Evolutionary conservation across 2,113 vertebrate species (phyloP).

Genomic region (Syrmaticus mikado): DNA sequence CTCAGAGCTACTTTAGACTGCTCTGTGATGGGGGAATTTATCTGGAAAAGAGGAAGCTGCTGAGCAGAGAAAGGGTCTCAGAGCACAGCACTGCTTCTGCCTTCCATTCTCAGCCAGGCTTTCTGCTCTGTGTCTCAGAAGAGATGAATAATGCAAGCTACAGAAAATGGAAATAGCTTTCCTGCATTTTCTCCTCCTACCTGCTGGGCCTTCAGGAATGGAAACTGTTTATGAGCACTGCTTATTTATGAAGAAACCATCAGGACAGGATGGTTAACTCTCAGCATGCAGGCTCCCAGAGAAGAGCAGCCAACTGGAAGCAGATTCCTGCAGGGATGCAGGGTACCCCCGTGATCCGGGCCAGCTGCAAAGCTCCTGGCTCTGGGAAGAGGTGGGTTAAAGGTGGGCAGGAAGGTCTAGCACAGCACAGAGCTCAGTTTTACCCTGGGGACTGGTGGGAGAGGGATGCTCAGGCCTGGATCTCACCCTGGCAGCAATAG

Average conservation of each 20-base stretch:
- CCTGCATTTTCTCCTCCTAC: neutral
- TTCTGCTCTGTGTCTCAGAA: neutral
- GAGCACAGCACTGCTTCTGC: neutral
- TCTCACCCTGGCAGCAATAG: neutral
- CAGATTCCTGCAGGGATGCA: neutral
- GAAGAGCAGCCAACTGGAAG: neutral
- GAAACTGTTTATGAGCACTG: neutral
- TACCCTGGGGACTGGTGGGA: accelerated
- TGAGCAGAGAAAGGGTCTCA: accelerated
- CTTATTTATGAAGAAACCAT: slow-evolving; percentile 9
- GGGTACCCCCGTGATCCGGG: neutral
- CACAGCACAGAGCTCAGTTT: neutral
- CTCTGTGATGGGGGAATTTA: neutral
- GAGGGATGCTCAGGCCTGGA: neutral
- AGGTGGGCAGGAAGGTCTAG: neutral
- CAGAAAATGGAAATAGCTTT: neutral
- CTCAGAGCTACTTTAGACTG: neutral
- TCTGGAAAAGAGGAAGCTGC: neutral
- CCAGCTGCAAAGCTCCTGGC: accelerated
- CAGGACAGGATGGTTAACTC: neutral
- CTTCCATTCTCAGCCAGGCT: neutral
- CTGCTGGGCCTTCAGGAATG: neutral
- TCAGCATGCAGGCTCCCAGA: neutral
- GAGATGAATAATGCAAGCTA: slow-evolving; percentile 20
- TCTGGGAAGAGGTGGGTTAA: neutral